Conservation (phyloP, 2,888 invertebrate genomes). For the Timema cristinae region DNA sequence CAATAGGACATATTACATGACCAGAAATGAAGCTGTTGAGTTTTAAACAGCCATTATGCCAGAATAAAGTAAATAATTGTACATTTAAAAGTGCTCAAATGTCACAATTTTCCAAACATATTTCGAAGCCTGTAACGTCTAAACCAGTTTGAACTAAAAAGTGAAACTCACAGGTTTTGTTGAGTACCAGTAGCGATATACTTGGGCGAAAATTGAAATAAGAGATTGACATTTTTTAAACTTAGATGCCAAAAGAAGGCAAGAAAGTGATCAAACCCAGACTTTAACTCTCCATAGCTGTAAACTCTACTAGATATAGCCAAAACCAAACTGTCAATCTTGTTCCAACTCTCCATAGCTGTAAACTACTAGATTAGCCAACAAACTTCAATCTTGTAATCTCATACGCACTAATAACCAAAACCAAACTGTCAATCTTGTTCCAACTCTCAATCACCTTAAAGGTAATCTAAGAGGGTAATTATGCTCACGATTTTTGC, state of each 20-base stretch:
- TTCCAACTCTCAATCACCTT: background rate
- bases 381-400: too few species aligned
- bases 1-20: too few species aligned
- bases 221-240: constrained; percentile 5
- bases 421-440: background rate
- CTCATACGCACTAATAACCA: too few species aligned
- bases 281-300: constrained; percentile 2
- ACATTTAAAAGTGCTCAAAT: background rate
- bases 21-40: too few species aligned
- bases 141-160: background rate
- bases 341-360: background rate
- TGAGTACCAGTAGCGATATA: background rate
- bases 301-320: background rate
- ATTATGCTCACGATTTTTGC: too few species aligned
- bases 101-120: background rate
- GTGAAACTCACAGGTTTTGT: background rate
- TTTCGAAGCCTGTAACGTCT: background rate
- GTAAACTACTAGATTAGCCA: too few species aligned
- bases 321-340: background rate
- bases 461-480: too few species aligned
- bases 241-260: background rate
- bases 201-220: background rate
- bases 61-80: too few species aligned
- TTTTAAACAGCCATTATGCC: too few species aligned
- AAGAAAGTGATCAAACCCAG: background rate